Evolutionary conservation across 2,113 vertebrate species (phyloP), one percentile per base, ranked within the genome.

Genomic region (Lasiurus borealis): DNA sequence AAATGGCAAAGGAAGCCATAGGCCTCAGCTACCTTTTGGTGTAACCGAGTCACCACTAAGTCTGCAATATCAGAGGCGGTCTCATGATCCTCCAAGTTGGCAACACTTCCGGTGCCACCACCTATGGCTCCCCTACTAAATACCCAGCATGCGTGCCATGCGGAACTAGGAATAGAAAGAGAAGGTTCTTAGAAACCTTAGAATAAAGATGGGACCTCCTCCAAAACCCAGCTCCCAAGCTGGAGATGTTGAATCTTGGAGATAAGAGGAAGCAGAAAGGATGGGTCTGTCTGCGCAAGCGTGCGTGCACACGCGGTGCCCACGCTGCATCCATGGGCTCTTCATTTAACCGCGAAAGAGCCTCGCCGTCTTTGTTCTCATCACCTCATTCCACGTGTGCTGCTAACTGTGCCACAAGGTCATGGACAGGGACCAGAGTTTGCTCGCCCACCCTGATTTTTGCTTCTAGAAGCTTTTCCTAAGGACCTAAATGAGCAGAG

Each of bases 401-500:
- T 21, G 27, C 59, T 62, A 21, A 77, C 48, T 25, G 10, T 19
- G 23, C 44, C 62, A 44, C 25, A 52, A 57, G 44, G 18, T 27
- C n/a, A 15, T 14, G 57, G 54, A 48, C 8, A 93, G 50, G 71
- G 16, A 80, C 78, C 50, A 68, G 36, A 12, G 54, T 62, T 27
- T 86, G 19, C 85, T 40, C 12, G 3, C 46, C 8, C 10, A 52
- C 18, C 57, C n/a, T 83, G 64, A 29, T 19, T 80, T 88, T 66
- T 80, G 87, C 40, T 96, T 62, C 78, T 54, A 36, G 62, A 76
- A 82, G 52, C 62, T 88, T 90, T 69, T 68, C 50, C 87, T 76
- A 21, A 29, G 40, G 44, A 57, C 8, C 6, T 16, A 59, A 84
- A 68, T 57, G 13, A 93, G 81, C 71, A 68, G 25, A 52, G 40